Evolutionary conservation across 2,888 invertebrate genomes (phyloP), one percentile per base, ranked within the genome.

Genomic region (Dicycla oo): DNA sequence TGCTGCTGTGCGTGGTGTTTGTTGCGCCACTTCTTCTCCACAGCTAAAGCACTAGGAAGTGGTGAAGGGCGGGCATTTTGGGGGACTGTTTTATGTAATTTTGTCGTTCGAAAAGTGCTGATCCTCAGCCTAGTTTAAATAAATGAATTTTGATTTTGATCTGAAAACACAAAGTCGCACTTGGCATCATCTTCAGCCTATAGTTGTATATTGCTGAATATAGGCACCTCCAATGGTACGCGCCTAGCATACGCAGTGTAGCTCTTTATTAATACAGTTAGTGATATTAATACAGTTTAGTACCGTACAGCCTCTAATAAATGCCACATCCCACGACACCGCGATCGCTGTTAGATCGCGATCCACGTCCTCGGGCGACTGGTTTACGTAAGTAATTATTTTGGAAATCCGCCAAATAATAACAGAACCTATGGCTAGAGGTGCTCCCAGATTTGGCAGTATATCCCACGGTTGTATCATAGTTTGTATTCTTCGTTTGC

Each of bases 361-460:
- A 78, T 77, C 69, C 72, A 69, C 69, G 83, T 62, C 69, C 53
- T 73, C 73, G 88, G 88, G 86, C 88, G 88, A 88, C 89, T 89
- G 91, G 92, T 91, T 92, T 93, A 92, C 91, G 93, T 94, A 92
- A 94, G 94, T 95, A 94, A 94, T 95, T 94, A 95, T 94, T 93
- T 94, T 95, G 95, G 94, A 92, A 86, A 88, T 82, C 86, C 84
- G 94, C 95, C 95, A 95, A 94, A 94, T 93, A 93, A 93, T 91
- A 93, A 90, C 90, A 88, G 88, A 88, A 88, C 89, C 89, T 84
- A 84, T 83, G 89, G 83, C 85, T 63, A 65, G 89, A 91, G 91
- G 91, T 91, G 90, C 88, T 87, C 77, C 86, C 89, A 87, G 90
- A 91, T 91, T 93, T 93, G 93, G 93, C 93, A 91, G 87, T 85